phyloP scores from a whole-genome alignment of 2,797 vertebrate species.

The Argyrosomus regius region DNA sequence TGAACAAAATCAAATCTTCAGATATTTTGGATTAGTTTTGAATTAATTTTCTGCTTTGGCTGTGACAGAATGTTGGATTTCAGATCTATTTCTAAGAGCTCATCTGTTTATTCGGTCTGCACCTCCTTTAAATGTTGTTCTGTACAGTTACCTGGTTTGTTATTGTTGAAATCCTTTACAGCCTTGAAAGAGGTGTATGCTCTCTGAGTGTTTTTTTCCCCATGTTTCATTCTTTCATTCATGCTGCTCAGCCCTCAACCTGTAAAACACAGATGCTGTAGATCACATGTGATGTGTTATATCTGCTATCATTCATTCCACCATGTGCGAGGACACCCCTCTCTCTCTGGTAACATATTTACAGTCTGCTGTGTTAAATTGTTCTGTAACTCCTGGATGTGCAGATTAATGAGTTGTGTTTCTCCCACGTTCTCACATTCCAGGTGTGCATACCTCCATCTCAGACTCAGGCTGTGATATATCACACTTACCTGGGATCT shows the following conservation, averaged over 20 bases:
- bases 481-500: constrained; percentile 73
- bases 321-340: neutral
- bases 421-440: constrained; percentile 29
- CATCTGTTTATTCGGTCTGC: neutral
- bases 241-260: neutral
- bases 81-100: neutral
- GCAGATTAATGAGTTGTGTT: constrained; percentile 13
- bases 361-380: neutral
- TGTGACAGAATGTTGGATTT: neutral
- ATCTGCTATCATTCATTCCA: constrained; percentile 2
- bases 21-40: neutral
- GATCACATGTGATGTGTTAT: neutral
- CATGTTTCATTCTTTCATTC: neutral
- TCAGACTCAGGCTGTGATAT: constrained; percentile 65
- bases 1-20: neutral
- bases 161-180: neutral
- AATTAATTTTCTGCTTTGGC: neutral
- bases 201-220: too few relatives aligned
- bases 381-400: constrained; percentile 10
- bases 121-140: neutral
- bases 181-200: neutral
- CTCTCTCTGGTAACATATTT: neutral
- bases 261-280: neutral
- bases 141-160: neutral
- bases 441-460: constrained; percentile 37